Evolutionary conservation across 2,113 vertebrate genomes (phyloP).

Genomic region (Probosciger aterrimus): DNA sequence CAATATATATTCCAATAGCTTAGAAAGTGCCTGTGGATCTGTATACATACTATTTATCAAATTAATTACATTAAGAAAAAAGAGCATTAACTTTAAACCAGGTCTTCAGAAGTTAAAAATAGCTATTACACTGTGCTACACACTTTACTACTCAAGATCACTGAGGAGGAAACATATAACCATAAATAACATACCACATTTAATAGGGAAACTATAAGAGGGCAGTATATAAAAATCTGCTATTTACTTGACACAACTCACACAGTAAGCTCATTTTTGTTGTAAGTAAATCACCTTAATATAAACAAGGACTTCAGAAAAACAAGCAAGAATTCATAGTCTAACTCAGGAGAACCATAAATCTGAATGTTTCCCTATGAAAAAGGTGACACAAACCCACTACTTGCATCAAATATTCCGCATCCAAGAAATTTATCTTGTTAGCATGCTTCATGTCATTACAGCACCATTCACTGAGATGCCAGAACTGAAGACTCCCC

Average conservation of each 20-base stretch:
- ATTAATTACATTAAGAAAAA: neutral
- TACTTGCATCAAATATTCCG: constrained; percentile 49
- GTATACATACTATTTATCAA: neutral
- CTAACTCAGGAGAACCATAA: constrained; percentile 53
- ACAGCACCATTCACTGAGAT: constrained; percentile 30
- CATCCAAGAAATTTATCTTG: constrained; percentile 47
- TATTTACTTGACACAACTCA: constrained; percentile 34
- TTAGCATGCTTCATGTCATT: neutral
- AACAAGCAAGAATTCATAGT: constrained; percentile 58
- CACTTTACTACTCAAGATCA: constrained; percentile 33
- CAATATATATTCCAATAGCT: neutral
- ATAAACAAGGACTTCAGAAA: constrained; percentile 54
- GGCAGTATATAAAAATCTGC: constrained; percentile 28
- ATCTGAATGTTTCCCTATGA: constrained; percentile 51
- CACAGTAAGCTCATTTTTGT: constrained; percentile 52
- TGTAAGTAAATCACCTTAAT: constrained; percentile 56
- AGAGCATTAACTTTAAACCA: neutral
- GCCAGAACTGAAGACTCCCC: constrained; percentile 56
- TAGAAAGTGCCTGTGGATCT: neutral
- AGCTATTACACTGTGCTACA: neutral
- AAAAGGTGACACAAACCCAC: constrained; percentile 32
- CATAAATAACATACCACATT: constrained; percentile 45
- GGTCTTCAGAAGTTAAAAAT: constrained; percentile 20
- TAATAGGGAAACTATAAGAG: constrained; percentile 48
- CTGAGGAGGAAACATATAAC: constrained; percentile 15